Base-by-base conservation (phyloP, 2,113 vertebrate species). In the Crotalus helleri region DNA sequence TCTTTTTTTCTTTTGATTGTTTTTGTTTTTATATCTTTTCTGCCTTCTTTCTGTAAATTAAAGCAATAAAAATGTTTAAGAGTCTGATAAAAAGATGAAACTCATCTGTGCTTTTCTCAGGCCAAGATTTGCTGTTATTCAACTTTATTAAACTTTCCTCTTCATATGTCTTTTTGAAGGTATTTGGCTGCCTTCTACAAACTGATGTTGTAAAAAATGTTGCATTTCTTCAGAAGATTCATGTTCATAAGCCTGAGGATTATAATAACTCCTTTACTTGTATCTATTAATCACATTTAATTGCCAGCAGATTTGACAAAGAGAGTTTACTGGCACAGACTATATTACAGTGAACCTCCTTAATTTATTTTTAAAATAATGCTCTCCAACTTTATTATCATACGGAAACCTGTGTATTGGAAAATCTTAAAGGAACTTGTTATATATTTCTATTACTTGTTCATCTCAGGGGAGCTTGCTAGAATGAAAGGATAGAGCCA, bases 281-380 rank as follows among this genome's bases (percentile, higher is more conserved):
- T 74, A 95, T 57, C 88, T 92, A 95, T 97, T 95, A 3, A 95
- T 96, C 95, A 94, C 88, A n/a, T 95, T 94, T 97, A 95, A 96
- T 95, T 97, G 92, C 94, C 49, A 94, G 29, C 33, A 92, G 33
- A 46, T 93, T 89, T 93, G 0, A 61, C 90, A 87, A 61, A 89
- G 93, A 94, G 3, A 95, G 5, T n/a, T 92, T 89, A 58, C 94
- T 94, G 93, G 93, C 92, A 92, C 93, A 61, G 0, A 0, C 54
- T 93, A 55, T 39, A 29, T 87, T 93, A 86, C 8, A 61, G 10
- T 57, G 44, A 58, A 51, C 91, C 15, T 59, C 26, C 13, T 44
- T 29, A 49, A 59, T 59, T 69, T 54, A 69, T 86, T 88, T 69
- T 92, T 24, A 13, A 23, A 55, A 55, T 61, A 55, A 58, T 23